These are phyloP conservation scores for Mimachlamys varia DNA, from an alignment of 2,888 invertebrate genomes.

Conservation along the genomic window DNA sequence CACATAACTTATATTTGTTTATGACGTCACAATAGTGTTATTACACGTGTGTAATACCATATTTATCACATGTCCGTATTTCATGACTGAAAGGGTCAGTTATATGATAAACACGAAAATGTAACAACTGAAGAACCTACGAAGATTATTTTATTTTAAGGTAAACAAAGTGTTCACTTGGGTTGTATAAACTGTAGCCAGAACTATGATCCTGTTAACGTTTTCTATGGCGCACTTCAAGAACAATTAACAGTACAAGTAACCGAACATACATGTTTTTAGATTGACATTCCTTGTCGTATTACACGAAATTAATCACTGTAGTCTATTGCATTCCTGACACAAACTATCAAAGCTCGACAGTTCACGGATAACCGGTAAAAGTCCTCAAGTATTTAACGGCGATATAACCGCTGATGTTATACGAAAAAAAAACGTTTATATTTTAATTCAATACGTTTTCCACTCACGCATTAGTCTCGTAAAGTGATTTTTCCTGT, in stretches of 20 bases:
- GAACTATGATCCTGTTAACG: too few relatives aligned
- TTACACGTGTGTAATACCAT: too few relatives aligned
- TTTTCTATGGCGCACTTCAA: background rate
- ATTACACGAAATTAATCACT: background rate
- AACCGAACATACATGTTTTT: background rate
- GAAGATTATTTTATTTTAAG: too few relatives aligned
- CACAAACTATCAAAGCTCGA: background rate
- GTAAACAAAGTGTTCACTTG: too few relatives aligned
- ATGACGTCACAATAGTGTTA: too few relatives aligned
- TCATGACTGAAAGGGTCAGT: too few relatives aligned
- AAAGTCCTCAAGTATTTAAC: background rate
- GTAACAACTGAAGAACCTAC: too few relatives aligned
- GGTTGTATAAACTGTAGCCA: too few relatives aligned
- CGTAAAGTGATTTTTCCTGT: slow-evolving; percentile 12
- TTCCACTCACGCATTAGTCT: background rate
- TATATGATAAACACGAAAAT: too few relatives aligned
- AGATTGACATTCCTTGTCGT: background rate
- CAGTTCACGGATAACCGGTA: background rate
- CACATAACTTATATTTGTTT: too few relatives aligned
- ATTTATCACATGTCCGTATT: too few relatives aligned
- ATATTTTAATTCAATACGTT: background rate
- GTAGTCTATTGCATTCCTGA: background rate
- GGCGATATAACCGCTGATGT: background rate
- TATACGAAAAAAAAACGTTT: background rate
- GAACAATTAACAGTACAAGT: background rate